Conservation (phyloP, 1,140 invertebrate species). For the Branchinecta lynchi region DNA sequence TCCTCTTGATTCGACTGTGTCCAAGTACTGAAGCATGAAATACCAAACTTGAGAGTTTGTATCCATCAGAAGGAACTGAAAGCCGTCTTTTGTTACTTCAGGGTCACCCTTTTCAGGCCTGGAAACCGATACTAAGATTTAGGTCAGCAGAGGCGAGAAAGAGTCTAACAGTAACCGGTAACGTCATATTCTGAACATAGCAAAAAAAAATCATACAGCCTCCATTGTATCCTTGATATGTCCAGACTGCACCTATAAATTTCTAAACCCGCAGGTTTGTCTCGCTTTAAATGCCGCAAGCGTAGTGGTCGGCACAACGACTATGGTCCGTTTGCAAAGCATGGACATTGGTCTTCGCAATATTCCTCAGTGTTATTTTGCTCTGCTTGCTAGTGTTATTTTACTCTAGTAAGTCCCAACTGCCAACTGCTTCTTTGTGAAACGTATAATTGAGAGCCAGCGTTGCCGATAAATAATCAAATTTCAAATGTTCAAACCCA, state of each 20-base stretch:
- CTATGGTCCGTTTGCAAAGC: too few species aligned
- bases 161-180: background rate
- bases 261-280: background rate
- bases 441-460: too few species aligned
- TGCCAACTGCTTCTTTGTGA: too few species aligned
- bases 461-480: too few species aligned
- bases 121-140: constrained; percentile 19
- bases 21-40: constrained; percentile 87
- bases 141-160: background rate
- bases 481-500: too few species aligned
- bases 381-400: too few species aligned
- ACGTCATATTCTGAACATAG: too few species aligned
- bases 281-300: background rate
- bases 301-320: background rate
- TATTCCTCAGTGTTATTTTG: too few species aligned
- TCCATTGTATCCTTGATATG: background rate
- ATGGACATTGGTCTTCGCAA: too few species aligned
- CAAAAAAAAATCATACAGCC: too few species aligned
- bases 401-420: too few species aligned
- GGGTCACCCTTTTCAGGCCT: constrained; percentile 59
- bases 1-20: constrained; percentile 66
- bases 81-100: constrained; percentile 77
- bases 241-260: background rate
- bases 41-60: constrained; percentile 85
- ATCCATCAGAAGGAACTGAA: constrained; percentile 88